Conservation (phyloP, 1,140 invertebrate species). For the Magallana ariakensis region DNA sequence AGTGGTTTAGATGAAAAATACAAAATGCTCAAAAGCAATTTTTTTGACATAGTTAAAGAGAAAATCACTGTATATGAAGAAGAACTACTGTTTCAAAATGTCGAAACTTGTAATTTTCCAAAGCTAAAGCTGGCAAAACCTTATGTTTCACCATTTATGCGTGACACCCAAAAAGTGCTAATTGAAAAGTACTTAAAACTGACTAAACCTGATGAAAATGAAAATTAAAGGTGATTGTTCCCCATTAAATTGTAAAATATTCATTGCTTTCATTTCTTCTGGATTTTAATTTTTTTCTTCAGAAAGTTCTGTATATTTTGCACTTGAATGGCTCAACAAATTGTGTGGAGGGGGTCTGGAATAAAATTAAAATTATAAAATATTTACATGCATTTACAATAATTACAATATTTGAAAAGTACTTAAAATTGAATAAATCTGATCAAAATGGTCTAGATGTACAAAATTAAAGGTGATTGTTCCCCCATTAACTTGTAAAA, state of each 20-base stretch:
- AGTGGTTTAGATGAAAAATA: background rate
- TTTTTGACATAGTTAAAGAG: background rate
- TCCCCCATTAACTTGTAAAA: background rate
- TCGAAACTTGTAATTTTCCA: background rate
- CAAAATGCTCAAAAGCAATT: background rate
- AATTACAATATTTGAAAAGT: too few relatives aligned
- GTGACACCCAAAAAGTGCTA: background rate
- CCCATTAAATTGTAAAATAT: background rate
- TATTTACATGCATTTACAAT: too few relatives aligned
- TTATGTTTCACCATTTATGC: background rate
- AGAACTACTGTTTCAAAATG: background rate
- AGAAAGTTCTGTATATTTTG: too few relatives aligned
- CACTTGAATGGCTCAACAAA: too few relatives aligned
- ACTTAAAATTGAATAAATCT: background rate
- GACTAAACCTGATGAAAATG: background rate
- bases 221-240: background rate
- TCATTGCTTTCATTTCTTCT: too few relatives aligned
- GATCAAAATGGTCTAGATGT: background rate
- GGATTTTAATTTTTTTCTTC: too few relatives aligned
- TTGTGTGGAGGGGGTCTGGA: too few relatives aligned
- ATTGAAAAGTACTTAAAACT: background rate
- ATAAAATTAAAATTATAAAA: too few relatives aligned
- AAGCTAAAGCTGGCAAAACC: background rate
- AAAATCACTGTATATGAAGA: constrained; percentile 11
- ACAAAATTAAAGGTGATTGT: background rate